These are phyloP conservation scores for Huso huso DNA, from an alignment of 2,797 vertebrate species.

Conservation along the genomic window DNA sequence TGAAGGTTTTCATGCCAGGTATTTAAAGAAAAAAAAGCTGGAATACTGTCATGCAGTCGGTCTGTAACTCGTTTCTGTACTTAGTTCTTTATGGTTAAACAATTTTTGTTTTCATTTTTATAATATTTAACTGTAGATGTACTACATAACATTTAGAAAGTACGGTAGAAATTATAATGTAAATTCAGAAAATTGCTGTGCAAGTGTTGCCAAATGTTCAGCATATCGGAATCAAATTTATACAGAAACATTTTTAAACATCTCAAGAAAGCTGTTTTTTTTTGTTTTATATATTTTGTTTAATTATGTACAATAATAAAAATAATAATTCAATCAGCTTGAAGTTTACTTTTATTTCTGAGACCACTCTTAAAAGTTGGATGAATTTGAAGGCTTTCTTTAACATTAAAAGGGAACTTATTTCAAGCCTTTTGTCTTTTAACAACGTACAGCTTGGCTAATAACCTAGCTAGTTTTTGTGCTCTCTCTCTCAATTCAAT, in stretches of 20 bases:
- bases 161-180: constrained; percentile 59
- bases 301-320: constrained; percentile 22
- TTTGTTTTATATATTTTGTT: constrained; percentile 13
- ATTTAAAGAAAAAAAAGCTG: constrained; percentile 46
- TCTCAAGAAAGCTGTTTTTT: constrained; percentile 39
- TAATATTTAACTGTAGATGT: constrained; percentile 41
- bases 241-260: constrained; percentile 55
- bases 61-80: constrained; percentile 38
- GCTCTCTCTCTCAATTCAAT: no score
- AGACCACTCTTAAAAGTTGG: constrained; percentile 27
- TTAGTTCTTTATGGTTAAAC: constrained; percentile 28
- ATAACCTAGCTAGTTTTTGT: no score
- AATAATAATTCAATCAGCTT: not conserved
- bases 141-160: constrained; percentile 50
- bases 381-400: constrained; percentile 10
- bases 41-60: constrained; percentile 45
- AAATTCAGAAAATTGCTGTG: constrained; percentile 61
- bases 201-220: constrained; percentile 82
- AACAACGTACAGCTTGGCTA: no score
- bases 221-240: constrained; percentile 56
- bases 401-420: no score
- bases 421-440: no score
- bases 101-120: constrained; percentile 28
- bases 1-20: constrained; percentile 58
- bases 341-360: constrained; percentile 18